Conservation (phyloP, 2,888 invertebrate genomes). For the Cetonia aurata region DNA sequence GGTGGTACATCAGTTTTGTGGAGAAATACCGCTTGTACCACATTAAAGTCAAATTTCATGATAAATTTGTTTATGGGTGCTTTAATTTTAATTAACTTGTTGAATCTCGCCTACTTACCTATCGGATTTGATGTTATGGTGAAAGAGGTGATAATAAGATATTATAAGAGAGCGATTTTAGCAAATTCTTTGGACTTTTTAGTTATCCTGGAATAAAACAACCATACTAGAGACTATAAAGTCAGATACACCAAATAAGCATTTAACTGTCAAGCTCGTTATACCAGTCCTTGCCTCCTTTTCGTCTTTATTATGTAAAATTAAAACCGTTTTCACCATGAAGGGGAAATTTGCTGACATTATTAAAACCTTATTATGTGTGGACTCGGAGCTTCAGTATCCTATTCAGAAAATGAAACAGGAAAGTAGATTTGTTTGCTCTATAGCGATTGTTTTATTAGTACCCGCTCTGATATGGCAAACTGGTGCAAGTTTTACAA, state of each 20-base stretch:
- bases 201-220: constrained; percentile 8
- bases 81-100: not conserved
- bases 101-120: constrained; percentile 5
- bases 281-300: not conserved
- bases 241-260: constrained; percentile 14
- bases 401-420: constrained; percentile 7
- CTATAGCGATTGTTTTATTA: not conserved
- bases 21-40: not conserved
- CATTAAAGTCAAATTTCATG: not conserved
- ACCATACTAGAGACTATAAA: not conserved
- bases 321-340: not conserved
- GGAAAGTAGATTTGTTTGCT: constrained; percentile 3
- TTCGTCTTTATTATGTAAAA: not conserved
- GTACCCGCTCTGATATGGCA: not conserved
- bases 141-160: constrained; percentile 1
- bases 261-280: constrained; percentile 3
- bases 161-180: too few species aligned
- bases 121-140: not conserved
- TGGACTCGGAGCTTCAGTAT: not conserved
- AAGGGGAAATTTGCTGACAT: not conserved
- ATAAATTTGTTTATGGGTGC: not conserved
- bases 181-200: not conserved
- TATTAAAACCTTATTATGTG: not conserved
- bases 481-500: too few species aligned
- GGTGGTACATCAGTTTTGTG: constrained; percentile 12